Conservation (phyloP, 2,113 vertebrate genomes). For the Dinomys branickii region DNA sequence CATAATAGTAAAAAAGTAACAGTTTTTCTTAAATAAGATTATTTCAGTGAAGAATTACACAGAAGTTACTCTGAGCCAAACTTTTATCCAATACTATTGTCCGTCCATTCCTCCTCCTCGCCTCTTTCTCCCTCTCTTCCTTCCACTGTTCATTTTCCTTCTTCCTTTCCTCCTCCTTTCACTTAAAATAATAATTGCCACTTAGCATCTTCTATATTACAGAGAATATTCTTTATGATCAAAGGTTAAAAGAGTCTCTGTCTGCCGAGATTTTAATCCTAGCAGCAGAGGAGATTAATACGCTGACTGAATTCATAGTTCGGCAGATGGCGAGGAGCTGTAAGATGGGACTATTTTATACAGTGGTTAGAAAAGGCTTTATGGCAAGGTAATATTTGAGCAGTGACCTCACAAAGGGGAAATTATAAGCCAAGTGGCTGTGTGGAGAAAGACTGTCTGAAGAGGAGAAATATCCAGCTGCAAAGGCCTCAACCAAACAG, state of each 20-base stretch:
- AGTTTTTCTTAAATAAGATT: neutral
- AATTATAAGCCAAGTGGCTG: neutral
- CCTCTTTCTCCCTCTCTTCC: neutral
- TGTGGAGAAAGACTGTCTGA: neutral
- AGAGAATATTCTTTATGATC: neutral
- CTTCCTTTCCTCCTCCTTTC: neutral
- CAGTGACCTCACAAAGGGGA: neutral
- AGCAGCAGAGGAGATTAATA: neutral
- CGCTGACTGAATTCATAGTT: neutral
- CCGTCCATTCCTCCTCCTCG: neutral
- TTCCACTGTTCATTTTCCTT: neutral
- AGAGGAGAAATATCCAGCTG: neutral
- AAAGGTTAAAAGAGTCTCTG: neutral
- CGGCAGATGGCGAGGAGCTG: neutral
- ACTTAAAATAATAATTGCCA: neutral
- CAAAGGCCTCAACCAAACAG: neutral
- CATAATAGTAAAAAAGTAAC: neutral
- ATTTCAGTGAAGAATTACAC: neutral
- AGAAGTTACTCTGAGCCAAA: neutral
- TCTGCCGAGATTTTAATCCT: neutral
- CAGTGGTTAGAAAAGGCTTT: neutral
- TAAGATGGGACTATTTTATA: neutral
- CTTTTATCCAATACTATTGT: neutral
- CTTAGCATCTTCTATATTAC: neutral
- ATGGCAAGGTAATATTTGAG: neutral